Evolutionary conservation across 2,797 vertebrate species (phyloP).

Genomic region (Crypturellus tataupa): DNA sequence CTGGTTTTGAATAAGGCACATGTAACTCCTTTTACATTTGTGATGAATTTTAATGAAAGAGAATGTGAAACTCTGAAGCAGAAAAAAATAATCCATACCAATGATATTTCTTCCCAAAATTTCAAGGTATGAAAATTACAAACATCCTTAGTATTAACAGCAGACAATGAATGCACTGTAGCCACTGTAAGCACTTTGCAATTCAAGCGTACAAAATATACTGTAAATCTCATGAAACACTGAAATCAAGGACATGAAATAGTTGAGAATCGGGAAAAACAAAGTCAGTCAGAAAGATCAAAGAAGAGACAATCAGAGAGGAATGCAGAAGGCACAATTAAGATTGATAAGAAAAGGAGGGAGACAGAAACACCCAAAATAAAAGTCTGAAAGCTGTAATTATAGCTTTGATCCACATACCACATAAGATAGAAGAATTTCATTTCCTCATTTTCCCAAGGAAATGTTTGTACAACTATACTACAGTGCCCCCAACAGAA

Average conservation of each 20-base stretch:
- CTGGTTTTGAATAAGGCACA: background rate
- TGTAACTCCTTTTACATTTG: background rate
- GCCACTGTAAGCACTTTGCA: background rate
- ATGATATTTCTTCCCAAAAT: background rate
- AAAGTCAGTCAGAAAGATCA: background rate
- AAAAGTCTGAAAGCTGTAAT: background rate
- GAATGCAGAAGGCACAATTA: constrained; percentile 1
- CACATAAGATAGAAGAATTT: background rate
- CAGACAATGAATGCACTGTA: background rate
- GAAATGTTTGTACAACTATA: background rate
- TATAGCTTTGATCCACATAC: background rate
- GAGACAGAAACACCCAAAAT: constrained; percentile 15
- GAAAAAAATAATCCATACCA: background rate
- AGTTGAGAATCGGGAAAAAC: background rate
- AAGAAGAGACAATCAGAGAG: background rate
- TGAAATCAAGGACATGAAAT: background rate
- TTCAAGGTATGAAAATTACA: background rate
- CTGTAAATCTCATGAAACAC: background rate
- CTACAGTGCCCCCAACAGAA: background rate
- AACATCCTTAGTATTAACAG: background rate
- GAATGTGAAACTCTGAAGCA: background rate
- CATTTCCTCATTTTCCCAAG: background rate
- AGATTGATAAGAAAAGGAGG: background rate
- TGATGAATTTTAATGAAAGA: background rate
- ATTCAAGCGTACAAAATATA: background rate